These are phyloP conservation scores for Haemorhous mexicanus DNA, from an alignment of 2,113 vertebrate genomes.

Conservation along the genomic window DNA sequence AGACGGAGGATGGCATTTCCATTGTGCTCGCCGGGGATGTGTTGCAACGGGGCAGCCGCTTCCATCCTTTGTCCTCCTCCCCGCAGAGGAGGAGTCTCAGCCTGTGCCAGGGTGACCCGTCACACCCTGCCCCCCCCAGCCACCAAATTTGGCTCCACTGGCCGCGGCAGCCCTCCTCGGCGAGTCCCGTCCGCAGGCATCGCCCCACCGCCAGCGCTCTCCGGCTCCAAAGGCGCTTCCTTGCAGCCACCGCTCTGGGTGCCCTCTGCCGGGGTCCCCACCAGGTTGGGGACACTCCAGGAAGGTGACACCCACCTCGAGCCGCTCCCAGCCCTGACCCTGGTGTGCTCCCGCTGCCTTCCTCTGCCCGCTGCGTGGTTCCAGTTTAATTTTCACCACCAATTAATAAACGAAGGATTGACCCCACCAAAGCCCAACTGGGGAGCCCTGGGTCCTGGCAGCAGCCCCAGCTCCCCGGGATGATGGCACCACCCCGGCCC, in stretches of 20 bases:
- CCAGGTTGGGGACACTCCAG: accelerated
- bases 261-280: accelerated
- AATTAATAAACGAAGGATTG: background rate
- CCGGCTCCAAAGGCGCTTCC: background rate
- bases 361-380: background rate
- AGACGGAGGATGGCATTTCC: slow-evolving; percentile 61
- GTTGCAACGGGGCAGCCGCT: slow-evolving; percentile 46
- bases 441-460: background rate
- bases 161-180: background rate
- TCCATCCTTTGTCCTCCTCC: slow-evolving; percentile 65
- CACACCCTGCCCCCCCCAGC: background rate
- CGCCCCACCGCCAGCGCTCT: background rate
- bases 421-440: background rate
- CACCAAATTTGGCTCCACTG: background rate
- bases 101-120: slow-evolving; percentile 51
- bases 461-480: background rate
- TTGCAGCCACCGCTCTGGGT: background rate
- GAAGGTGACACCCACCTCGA: background rate
- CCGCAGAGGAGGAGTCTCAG: slow-evolving; percentile 60
- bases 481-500: background rate
- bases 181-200: background rate
- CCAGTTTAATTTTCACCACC: background rate
- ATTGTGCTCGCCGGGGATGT: slow-evolving; percentile 61
- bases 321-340: background rate
- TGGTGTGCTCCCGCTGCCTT: background rate